These are phyloP conservation scores for Onthophagus sagittarius DNA, from an alignment of 2,888 invertebrate genomes.

Conservation along the genomic window DNA sequence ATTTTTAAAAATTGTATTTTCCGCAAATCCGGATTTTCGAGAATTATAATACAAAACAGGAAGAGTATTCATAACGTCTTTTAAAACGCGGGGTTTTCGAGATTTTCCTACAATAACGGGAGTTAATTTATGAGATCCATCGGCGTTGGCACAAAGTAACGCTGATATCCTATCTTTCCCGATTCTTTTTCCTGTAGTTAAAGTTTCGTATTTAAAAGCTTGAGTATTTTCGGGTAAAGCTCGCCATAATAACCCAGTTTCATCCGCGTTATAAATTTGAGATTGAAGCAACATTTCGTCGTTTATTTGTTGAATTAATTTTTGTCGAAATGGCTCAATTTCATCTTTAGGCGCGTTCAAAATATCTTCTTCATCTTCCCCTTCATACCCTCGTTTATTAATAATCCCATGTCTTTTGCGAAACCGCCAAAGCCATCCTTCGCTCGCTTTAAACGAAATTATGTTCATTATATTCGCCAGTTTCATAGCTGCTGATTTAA, in stretches of 20 bases:
- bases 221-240: no score
- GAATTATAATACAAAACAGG: background rate
- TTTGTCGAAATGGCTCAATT: background rate
- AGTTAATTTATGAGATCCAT: background rate
- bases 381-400: background rate
- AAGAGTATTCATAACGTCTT: background rate
- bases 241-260: no score
- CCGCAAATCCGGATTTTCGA: background rate
- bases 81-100: background rate
- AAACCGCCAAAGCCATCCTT: background rate
- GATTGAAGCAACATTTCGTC: background rate
- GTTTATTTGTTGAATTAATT: background rate
- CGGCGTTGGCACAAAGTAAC: no score
- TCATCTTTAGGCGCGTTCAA: background rate
- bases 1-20: constrained; percentile 2
- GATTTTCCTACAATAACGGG: background rate
- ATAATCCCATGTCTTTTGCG: no score
- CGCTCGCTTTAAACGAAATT: background rate
- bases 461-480: background rate
- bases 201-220: background rate
- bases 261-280: no score
- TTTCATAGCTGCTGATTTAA: background rate
- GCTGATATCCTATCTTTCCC: no score
- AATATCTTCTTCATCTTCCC: background rate
- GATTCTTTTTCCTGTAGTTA: constrained; percentile 1